A percentile compares a stretch with the other conserved stretches of the same genome.
These are phyloP conservation scores for Macquaria australasica DNA, from an alignment of 2,113 vertebrate species.

Conservation along the genomic window DNA sequence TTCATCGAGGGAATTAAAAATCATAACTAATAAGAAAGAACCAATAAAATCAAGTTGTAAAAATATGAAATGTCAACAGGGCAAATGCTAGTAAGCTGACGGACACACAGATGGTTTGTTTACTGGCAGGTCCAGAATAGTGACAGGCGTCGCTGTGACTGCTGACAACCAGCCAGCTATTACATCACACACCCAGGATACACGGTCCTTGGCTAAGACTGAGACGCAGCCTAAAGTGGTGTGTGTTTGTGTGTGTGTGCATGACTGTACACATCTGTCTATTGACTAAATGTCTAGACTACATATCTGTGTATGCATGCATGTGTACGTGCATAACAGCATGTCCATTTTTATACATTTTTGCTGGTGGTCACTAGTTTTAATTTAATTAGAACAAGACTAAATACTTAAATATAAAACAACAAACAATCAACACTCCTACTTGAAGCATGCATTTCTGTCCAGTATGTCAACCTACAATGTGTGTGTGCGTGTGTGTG, in stretches of 20 bases:
- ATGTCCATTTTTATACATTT: neutral
- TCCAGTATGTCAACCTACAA: neutral
- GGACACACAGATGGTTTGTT: constrained; percentile 45
- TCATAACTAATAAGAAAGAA: neutral
- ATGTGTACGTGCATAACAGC: neutral
- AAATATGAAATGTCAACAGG: neutral
- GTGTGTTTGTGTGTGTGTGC: neutral
- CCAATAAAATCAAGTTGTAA: neutral
- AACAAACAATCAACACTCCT: neutral
- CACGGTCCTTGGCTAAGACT: constrained; percentile 52
- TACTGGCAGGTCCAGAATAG: constrained; percentile 60
- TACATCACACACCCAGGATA: constrained; percentile 70
- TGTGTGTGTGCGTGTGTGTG: constrained; percentile 7
- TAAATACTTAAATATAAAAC: neutral
- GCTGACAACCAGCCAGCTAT: constrained; percentile 61
- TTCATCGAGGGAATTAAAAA: neutral
- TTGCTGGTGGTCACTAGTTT: neutral
- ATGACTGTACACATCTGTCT: neutral
- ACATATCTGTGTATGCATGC: neutral
- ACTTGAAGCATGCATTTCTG: neutral
- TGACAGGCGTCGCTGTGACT: constrained; percentile 65
- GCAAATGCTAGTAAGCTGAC: neutral
- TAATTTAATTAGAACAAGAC: neutral
- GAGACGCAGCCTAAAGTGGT: constrained; percentile 11
- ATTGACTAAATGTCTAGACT: neutral